Conservation (phyloP, 1,140 invertebrate species). For the Zaprionus vittiger region DNA sequence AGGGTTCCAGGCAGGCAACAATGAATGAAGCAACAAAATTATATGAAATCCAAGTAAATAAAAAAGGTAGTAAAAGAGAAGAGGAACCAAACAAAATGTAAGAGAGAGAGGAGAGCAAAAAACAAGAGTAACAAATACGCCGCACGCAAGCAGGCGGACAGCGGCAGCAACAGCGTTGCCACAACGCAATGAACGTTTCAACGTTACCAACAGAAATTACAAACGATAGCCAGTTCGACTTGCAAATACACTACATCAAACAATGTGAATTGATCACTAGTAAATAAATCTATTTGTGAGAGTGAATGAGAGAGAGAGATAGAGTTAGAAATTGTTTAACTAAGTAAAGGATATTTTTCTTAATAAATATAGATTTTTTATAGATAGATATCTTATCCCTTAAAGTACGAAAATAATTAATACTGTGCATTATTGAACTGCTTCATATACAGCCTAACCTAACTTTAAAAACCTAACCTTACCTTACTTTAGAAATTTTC, state of each 20-base stretch:
- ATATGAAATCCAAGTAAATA: slow-evolving; percentile 61
- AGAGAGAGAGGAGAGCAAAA: slow-evolving; percentile 28
- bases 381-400: too few relatives aligned
- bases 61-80: slow-evolving; percentile 33
- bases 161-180: slow-evolving; percentile 33
- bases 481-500: background rate
- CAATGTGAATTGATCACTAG: too few relatives aligned
- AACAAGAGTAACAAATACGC: slow-evolving; percentile 58
- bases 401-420: too few relatives aligned
- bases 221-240: background rate
- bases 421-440: too few relatives aligned
- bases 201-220: background rate
- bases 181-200: slow-evolving; percentile 19
- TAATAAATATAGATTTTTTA: too few relatives aligned
- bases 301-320: too few relatives aligned
- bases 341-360: too few relatives aligned
- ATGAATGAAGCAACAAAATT: slow-evolving; percentile 78
- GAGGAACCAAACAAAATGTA: slow-evolving; percentile 7
- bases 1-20: slow-evolving; percentile 55
- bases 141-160: slow-evolving; percentile 69
- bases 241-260: background rate
- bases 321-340: too few relatives aligned
- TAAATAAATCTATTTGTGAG: background rate
- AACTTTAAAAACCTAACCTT: background rate
- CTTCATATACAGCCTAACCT: background rate